Conservation (phyloP, 2,113 vertebrate species). For the Cyanoliseus patagonus region DNA sequence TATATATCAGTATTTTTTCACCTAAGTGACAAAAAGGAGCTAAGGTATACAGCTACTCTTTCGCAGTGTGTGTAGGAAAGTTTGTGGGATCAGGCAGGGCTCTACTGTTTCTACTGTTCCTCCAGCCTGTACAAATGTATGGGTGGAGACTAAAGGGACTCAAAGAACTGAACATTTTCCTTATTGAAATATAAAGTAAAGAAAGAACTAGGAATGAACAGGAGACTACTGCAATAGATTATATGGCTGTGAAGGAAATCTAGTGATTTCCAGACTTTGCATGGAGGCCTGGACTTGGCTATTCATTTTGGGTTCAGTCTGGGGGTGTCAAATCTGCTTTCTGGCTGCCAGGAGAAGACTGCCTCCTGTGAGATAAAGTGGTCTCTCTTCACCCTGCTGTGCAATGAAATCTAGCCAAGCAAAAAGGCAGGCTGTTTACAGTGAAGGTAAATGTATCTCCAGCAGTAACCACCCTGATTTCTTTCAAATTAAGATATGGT, state of each 20-base stretch:
- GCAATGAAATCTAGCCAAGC: neutral
- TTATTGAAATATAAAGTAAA: neutral
- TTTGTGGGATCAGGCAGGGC: neutral
- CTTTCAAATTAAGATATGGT: neutral
- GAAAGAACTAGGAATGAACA: neutral
- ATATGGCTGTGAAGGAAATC: neutral
- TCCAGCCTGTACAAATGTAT: neutral
- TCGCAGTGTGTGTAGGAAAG: neutral
- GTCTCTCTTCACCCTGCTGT: neutral
- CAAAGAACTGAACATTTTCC: neutral
- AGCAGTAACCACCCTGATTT: neutral
- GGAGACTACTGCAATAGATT: neutral
- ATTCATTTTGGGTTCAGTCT: neutral
- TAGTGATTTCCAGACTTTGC: neutral
- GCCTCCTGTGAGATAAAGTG: neutral
- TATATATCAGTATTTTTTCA: neutral
- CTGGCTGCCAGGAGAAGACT: neutral
- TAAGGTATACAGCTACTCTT: fast-evolving
- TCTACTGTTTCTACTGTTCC: neutral
- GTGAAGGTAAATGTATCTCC: neutral
- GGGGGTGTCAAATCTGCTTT: neutral
- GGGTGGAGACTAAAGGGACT: neutral
- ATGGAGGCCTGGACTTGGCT: neutral
- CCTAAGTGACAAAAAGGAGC: neutral
- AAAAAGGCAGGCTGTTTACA: neutral